Evolutionary conservation across 2,888 invertebrate genomes (phyloP), one percentile per base, ranked within the genome.

Genomic region (Therioaphis trifolii): DNA sequence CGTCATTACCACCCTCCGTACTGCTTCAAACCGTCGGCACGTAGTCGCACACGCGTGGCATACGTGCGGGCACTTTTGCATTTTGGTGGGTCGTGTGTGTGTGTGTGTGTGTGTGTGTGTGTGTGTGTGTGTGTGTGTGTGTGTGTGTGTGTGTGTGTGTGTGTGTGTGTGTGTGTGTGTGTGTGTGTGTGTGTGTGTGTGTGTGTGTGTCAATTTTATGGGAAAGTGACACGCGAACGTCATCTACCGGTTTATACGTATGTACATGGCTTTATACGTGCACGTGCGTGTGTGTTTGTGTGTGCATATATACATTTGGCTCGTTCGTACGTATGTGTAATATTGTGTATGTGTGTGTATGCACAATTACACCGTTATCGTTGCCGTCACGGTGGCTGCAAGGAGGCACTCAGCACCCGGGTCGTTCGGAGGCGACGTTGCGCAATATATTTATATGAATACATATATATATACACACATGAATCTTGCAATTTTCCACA

Each of bases 221-320:
- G n/a, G 35, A 18, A 24, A 46, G 15, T 12, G 71, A 71, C 71
- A 71, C 18, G 71, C 46, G 5, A 46, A 71, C 71, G 12, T 46
- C 27, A 29, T 63, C 24, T 14, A 1, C 18, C n/a, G 27, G 27
- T 27, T 40, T 68, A 40, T 68, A 68, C 3, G 4, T 68, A 68
- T 21, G 15, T 66, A 66, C 18, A 21, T 43, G n/a, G 12, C 14
- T 14, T 12, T 14, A 18, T 15, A 0, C 5, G 18, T 5, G 49
- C 0, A 21, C 9, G 61, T 61, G 61, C 21, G 58, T 61, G 61
- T 61, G 58, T 61, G 27, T 14, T 9, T 24, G n/a, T 21, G 2
- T 24, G 11, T n/a, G 27, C 21, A 61, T 61, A 61, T n/a, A 61
- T n/a, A n/a, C n/a, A n/a, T n/a, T n/a, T n/a, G n/a, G n/a, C n/a